Conservation (phyloP, 2,888 invertebrate species). For the Acanthopleura granulata region DNA sequence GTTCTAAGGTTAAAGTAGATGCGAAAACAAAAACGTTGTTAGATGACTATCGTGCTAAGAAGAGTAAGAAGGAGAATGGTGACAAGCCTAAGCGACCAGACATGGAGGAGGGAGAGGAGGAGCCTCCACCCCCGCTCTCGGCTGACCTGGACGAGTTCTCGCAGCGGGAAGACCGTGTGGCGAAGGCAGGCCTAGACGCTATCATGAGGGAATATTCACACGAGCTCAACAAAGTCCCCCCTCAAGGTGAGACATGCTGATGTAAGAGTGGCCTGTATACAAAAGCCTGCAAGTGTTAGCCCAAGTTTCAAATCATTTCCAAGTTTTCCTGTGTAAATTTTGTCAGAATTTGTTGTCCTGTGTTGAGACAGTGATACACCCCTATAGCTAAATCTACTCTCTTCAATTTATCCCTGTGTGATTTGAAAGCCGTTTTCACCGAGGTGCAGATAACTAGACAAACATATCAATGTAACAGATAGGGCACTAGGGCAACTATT, state of each 20-base stretch:
- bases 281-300: not conserved
- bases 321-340: constrained; percentile 3
- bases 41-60: constrained; percentile 84
- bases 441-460: no score
- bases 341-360: no score
- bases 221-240: constrained; percentile 61
- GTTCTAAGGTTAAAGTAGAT: constrained; percentile 82
- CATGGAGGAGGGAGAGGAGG: constrained; percentile 41
- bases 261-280: not conserved
- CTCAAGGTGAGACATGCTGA: constrained; percentile 31
- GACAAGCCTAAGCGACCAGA: constrained; percentile 47
- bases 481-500: no score
- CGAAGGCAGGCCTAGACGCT: constrained; percentile 82
- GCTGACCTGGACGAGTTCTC: constrained; percentile 74
- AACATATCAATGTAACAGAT: no score
- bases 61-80: constrained; percentile 47
- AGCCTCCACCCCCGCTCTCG: not conserved
- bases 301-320: not conserved
- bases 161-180: constrained; percentile 78
- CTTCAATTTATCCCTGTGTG: no score
- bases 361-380: no score
- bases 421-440: no score
- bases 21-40: constrained; percentile 95
- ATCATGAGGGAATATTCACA: constrained; percentile 84
- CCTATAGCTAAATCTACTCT: no score